Evolutionary conservation across 2,888 invertebrate genomes (phyloP), one percentile per base, ranked within the genome.

Genomic region (Carterocephalus palaemon): DNA sequence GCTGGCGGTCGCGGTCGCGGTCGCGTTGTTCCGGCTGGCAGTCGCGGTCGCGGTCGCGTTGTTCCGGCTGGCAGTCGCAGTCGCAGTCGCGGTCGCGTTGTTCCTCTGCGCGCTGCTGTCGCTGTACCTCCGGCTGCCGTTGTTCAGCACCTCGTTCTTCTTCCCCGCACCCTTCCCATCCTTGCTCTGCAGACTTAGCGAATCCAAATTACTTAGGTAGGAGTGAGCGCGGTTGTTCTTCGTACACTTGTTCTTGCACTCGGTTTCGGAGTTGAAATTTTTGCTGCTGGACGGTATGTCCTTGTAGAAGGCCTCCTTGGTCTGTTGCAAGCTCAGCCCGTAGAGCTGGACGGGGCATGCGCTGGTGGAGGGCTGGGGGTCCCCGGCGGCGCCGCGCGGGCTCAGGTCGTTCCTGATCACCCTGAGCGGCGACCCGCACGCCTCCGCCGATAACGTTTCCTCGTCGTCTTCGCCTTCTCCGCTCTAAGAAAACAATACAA

Each of bases 391-490:
- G 20, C 48, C 46, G 13, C 53, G 56, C 1, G 75, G 71, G 17
- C 75, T 75, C 39, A 83, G 69, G 45, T 84, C 81, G 53, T 82
- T 83, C 40, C 62, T 72, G 34, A 80, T 82, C 40, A 77, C 54
- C 47, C 53, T 70, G 49, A 75, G 76, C 33, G 82, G 76, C 1
- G 80, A 78, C 57, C 62, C 70, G 53, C 79, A 84, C 0, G 85
- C 80, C 38, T 89, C 90, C 9, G 75, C 77, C 24, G 90, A 89
- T 7, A 90, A 60, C 0, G 90, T 90, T 43, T 89, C 85, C 58
- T 88, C 88, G 50, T 90, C 90, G 46, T 90, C 90, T 56, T 90
- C 90, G 9, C 84, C 86, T 62, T 89, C 89, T 7, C 88, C 85
- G 50, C 80, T 79, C 82, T 80, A 61, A 22, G 53, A 45, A 38